Conservation (phyloP, 2,888 invertebrate genomes). For the Ptycholaimellus sp. region DNA sequence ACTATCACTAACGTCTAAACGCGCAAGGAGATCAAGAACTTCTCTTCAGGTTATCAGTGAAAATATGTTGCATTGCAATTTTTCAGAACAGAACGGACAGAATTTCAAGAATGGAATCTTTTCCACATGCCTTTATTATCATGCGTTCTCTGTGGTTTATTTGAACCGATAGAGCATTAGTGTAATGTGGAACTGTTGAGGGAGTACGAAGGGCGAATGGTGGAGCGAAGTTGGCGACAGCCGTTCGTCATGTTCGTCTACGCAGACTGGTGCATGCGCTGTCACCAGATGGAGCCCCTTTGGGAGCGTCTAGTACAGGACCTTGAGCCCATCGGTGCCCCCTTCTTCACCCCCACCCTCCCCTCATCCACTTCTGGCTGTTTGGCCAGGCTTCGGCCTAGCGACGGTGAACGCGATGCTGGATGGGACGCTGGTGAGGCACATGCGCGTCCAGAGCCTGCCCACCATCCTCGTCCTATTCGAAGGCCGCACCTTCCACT, state of each 20-base stretch:
- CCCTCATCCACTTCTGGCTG: neutral
- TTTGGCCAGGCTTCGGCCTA: constrained; percentile 28
- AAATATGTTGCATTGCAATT: too few relatives aligned
- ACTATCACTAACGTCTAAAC: too few relatives aligned
- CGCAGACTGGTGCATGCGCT: constrained; percentile 30
- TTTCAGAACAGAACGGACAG: too few relatives aligned
- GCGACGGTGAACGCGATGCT: constrained; percentile 28
- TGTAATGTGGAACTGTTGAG: too few relatives aligned
- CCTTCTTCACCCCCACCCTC: neutral
- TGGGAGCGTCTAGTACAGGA: constrained; percentile 29
- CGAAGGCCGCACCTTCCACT: constrained; percentile 27
- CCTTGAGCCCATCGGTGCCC: constrained; percentile 27
- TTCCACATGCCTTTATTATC: too few relatives aligned
- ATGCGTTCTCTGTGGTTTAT: too few relatives aligned
- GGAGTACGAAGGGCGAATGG: too few relatives aligned
- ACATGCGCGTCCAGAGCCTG: constrained; percentile 25
- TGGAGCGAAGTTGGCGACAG: constrained; percentile 23
- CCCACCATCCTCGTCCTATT: constrained; percentile 28
- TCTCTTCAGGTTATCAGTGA: too few relatives aligned
- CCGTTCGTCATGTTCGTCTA: constrained; percentile 31
- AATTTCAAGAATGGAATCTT: too few relatives aligned
- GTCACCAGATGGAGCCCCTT: constrained; percentile 27
- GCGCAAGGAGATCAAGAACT: too few relatives aligned
- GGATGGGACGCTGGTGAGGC: constrained; percentile 25
- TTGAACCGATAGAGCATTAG: too few relatives aligned